Percentiles rank a stretch among this genome's conserved stretches.
These are phyloP conservation scores for Ladona fulva DNA, from an alignment of 1,140 invertebrate species.

Conservation along the genomic window DNA sequence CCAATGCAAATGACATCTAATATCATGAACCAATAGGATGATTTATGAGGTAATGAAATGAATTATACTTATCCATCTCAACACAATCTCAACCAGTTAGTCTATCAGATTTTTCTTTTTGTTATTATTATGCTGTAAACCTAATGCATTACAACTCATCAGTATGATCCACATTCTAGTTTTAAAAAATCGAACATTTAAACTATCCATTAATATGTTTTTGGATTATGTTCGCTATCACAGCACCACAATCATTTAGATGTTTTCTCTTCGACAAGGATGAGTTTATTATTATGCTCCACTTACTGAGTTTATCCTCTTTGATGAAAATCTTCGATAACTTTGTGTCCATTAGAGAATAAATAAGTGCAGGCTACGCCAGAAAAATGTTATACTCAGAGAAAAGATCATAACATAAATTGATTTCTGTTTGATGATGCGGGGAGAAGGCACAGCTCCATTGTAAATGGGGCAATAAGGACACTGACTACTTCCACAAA, in stretches of 20 bases:
- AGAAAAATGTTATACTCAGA: neutral
- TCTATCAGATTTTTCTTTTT: neutral
- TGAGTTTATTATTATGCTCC: neutral
- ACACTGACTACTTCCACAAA: constrained; percentile 96
- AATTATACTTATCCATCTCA: neutral
- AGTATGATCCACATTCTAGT: neutral
- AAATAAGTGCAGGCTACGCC: neutral
- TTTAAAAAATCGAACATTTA: constrained; percentile 5
- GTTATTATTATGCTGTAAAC: neutral
- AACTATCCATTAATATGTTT: neutral
- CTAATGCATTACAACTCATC: neutral
- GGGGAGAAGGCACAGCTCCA: constrained; percentile 17
- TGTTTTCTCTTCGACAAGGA: neutral
- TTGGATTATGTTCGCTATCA: constrained; percentile 5
- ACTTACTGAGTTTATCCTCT: neutral
- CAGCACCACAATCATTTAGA: constrained; percentile 4
- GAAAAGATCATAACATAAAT: constrained; percentile 5
- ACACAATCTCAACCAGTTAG: neutral
- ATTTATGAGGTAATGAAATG: neutral
- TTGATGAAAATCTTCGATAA: neutral
- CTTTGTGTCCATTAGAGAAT: neutral
- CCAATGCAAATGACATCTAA: neutral
- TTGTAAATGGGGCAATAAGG: constrained; percentile 93
- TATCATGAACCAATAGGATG: neutral
- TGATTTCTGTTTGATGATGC: constrained; percentile 9